These are phyloP conservation scores for Zoanthus gigantus DNA, from an alignment of 92 coral and sea anemone genomes.

Conservation along the genomic window DNA sequence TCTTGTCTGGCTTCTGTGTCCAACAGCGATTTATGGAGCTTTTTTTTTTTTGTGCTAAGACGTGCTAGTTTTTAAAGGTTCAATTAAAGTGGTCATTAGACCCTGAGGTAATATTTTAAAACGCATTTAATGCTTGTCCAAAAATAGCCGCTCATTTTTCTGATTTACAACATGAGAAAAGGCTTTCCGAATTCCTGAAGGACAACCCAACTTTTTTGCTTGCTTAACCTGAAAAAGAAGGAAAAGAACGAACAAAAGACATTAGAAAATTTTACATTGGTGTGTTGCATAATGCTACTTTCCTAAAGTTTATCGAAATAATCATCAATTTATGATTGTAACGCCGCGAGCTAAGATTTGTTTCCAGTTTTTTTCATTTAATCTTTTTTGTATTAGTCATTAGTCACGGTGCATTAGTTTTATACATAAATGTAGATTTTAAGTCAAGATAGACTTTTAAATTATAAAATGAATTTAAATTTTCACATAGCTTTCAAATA, in stretches of 20 bases:
- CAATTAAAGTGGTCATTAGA: conserved; percentile 2
- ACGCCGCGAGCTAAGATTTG: background rate
- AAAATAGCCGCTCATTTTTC: background rate
- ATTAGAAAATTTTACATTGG: background rate
- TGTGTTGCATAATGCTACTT: background rate
- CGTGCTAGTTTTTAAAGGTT: background rate
- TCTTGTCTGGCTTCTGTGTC: background rate
- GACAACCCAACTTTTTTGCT: background rate
- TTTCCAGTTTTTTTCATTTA: background rate
- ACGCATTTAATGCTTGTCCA: conserved; percentile 5
- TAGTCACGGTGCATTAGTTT: background rate
- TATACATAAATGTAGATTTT: background rate
- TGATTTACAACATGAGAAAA: background rate
- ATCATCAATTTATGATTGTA: background rate
- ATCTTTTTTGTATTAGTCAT: background rate
- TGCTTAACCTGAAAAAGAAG: background rate
- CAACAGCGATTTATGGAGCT: conserved; percentile 24
- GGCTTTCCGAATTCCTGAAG: background rate
- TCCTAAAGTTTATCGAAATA: background rate
- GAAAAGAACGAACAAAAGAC: background rate
- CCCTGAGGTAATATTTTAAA: conserved; percentile 5
- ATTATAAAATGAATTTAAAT: background rate
- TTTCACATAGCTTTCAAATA: background rate
- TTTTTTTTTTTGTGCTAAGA: background rate
- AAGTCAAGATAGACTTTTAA: background rate